Conservation (phyloP, 2,888 invertebrate species). For the Deroplatys truncata region DNA sequence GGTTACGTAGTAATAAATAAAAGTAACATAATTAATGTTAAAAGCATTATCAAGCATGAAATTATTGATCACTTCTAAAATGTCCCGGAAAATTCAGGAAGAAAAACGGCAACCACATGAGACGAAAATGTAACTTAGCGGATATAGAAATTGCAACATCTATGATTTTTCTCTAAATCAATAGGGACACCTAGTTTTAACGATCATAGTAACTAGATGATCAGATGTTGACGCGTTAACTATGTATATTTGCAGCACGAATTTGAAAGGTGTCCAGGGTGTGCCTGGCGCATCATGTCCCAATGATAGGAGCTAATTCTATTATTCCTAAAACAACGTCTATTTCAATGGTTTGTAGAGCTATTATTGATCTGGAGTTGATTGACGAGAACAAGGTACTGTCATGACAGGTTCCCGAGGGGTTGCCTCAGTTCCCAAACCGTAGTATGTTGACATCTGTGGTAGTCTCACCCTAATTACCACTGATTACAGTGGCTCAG, state of each 20-base stretch:
- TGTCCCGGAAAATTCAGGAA: too few relatives aligned
- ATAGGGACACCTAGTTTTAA: too few relatives aligned
- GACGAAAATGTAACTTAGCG: too few relatives aligned
- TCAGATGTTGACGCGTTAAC: too few relatives aligned
- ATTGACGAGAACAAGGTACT: not conserved
- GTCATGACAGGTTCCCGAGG: not conserved
- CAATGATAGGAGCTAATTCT: not conserved
- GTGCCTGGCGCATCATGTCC: not conserved
- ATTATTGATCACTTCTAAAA: too few relatives aligned
- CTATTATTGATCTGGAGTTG: not conserved
- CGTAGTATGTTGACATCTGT: not conserved
- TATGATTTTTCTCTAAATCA: too few relatives aligned
- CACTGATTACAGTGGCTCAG: not conserved
- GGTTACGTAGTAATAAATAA: too few relatives aligned
- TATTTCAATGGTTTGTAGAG: not conserved
- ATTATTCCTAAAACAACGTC: not conserved
- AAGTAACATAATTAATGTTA: too few relatives aligned
- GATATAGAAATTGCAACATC: too few relatives aligned
- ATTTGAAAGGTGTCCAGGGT: not conserved
- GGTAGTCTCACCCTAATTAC: not conserved
- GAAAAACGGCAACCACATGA: too few relatives aligned
- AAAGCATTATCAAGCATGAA: too few relatives aligned
- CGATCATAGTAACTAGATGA: too few relatives aligned
- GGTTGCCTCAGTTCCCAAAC: not conserved
- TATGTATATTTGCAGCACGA: not conserved